Percentiles rank a stretch among this genome's conserved stretches.
Conservation (phyloP, 1,140 invertebrate genomes). For the Euura saliciscinereae region DNA sequence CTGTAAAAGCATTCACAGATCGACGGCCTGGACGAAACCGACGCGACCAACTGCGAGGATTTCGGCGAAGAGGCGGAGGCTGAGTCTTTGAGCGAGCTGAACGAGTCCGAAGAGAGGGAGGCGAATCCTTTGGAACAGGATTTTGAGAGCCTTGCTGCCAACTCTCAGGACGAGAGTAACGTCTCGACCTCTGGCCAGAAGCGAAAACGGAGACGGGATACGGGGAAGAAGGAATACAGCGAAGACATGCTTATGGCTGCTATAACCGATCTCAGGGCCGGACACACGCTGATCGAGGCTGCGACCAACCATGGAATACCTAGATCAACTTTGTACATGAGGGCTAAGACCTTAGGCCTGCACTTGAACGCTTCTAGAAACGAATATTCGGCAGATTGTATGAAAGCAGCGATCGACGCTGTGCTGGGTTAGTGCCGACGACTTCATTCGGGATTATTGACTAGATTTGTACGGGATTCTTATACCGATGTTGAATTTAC, state of each 20-base stretch:
- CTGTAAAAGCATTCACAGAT: conserved; percentile 32
- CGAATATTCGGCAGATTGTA: conserved; percentile 56
- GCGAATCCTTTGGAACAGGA: conserved; percentile 22
- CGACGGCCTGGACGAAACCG: conserved; percentile 41
- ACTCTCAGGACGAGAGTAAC: conserved; percentile 19
- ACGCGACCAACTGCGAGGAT: conserved; percentile 21
- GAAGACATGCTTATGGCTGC: conserved; percentile 53
- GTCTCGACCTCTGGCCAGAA: conserved; percentile 20
- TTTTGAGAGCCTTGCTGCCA: conserved; percentile 18
- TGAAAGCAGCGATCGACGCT: conserved; percentile 55
- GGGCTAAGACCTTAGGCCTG: conserved; percentile 55
- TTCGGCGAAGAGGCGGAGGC: conserved; percentile 23
- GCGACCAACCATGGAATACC: conserved; percentile 55
- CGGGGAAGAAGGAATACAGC: conserved; percentile 49
- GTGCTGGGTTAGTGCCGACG: conserved; percentile 47
- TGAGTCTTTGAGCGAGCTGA: conserved; percentile 20
- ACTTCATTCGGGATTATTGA: background rate
- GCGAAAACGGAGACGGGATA: conserved; percentile 44
- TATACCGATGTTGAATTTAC: conserved; percentile 8
- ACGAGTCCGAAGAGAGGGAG: conserved; percentile 29
- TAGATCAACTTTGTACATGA: conserved; percentile 58
- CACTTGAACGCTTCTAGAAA: conserved; percentile 51
- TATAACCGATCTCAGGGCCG: conserved; percentile 52
- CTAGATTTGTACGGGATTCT: conserved; percentile 10
- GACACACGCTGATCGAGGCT: conserved; percentile 53